Percentiles rank a stretch among this genome's conserved stretches.
phyloP scores from a whole-genome alignment of 1,140 invertebrate species.

The Leptopilina clavipes region DNA sequence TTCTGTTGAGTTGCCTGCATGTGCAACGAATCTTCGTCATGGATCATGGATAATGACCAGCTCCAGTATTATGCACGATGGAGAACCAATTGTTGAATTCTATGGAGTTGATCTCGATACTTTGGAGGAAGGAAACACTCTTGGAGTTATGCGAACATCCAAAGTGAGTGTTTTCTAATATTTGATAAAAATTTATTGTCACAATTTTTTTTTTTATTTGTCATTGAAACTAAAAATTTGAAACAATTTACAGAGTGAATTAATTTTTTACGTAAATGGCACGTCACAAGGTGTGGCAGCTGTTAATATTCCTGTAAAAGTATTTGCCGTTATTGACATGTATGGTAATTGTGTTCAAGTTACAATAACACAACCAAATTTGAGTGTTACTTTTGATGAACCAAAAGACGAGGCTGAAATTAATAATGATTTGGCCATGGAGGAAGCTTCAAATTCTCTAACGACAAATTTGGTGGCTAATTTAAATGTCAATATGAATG shows the following conservation, averaged over 20 bases:
- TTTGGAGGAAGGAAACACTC: slow-evolving; percentile 88
- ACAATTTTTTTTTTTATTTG: no score
- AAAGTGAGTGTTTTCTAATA: no score
- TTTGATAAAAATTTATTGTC: no score
- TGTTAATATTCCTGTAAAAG: slow-evolving; percentile 81
- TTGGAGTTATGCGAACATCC: slow-evolving; percentile 88
- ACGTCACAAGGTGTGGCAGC: slow-evolving; percentile 91
- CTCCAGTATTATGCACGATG: slow-evolving; percentile 89
- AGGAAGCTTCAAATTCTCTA: slow-evolving; percentile 66
- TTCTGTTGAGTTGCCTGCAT: slow-evolving; percentile 86
- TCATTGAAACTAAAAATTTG: no score
- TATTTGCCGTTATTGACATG: slow-evolving; percentile 92
- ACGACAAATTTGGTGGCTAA: slow-evolving; percentile 71
- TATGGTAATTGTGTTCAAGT: slow-evolving; percentile 96
- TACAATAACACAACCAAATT: slow-evolving; percentile 75
- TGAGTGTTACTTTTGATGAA: slow-evolving; percentile 45
- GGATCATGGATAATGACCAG: slow-evolving; percentile 94
- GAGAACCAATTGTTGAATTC: slow-evolving; percentile 83
- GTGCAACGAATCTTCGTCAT: slow-evolving; percentile 87
- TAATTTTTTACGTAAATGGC: slow-evolving; percentile 94
- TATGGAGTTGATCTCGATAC: slow-evolving; percentile 91
- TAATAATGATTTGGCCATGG: slow-evolving; percentile 68
- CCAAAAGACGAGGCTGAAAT: slow-evolving; percentile 66
- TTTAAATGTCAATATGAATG: slow-evolving; percentile 72
- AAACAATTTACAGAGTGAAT: slow-evolving; percentile 82